Conservation (phyloP, 2,888 invertebrate species). For the Acanthococcus lagerstroemiae region DNA sequence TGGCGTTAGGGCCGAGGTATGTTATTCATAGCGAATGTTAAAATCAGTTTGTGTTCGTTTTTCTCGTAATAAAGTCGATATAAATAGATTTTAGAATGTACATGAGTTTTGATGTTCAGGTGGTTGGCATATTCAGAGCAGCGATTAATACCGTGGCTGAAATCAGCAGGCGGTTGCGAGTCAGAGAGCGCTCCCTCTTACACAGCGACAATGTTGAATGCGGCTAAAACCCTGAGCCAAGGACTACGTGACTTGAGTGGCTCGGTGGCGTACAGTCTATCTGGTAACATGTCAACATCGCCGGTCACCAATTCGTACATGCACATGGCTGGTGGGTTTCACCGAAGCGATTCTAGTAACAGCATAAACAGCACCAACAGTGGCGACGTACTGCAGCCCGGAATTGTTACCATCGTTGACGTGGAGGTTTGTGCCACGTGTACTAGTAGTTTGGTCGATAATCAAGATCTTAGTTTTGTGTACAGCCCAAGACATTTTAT, state of each 20-base stretch:
- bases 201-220: slow-evolving; percentile 87
- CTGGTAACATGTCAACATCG: slow-evolving; percentile 46
- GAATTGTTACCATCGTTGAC: slow-evolving; percentile 79
- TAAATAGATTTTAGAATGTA: background rate
- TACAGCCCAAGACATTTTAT: no score
- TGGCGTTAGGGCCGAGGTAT: slow-evolving; percentile 71
- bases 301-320: slow-evolving; percentile 32
- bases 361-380: slow-evolving; percentile 45
- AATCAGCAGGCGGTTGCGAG: slow-evolving; percentile 72
- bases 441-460: no score
- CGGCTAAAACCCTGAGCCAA: slow-evolving; percentile 86
- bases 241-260: slow-evolving; percentile 82
- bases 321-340: slow-evolving; percentile 14
- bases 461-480: no score
- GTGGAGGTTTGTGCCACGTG: slow-evolving; percentile 38
- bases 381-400: slow-evolving; percentile 55
- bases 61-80: background rate
- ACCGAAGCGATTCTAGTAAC: slow-evolving; percentile 41
- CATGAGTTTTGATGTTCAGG: no score
- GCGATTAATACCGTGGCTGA: slow-evolving; percentile 63
- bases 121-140: slow-evolving; percentile 65
- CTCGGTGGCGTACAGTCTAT: slow-evolving; percentile 80
- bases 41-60: background rate
- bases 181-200: slow-evolving; percentile 75
- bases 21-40: no score